phyloP scores from a whole-genome alignment of 2,888 invertebrate species.

The Microctonus hyperodae region DNA sequence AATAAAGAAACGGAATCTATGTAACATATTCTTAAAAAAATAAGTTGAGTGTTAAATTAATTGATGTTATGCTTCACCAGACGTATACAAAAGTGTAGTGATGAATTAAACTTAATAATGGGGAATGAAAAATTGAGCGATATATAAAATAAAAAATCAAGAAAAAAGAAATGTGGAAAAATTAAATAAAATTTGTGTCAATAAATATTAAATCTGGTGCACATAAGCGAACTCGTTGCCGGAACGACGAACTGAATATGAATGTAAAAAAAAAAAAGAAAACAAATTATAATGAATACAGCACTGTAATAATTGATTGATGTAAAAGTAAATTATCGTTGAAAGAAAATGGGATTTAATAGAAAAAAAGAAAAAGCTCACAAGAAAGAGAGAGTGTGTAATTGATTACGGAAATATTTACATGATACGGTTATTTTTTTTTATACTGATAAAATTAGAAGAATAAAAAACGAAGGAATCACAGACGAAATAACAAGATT shows the following conservation, averaged over 20 bases:
- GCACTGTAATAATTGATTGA: not conserved
- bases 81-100: not conserved
- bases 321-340: slow-evolving; percentile 8
- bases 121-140: slow-evolving; percentile 27
- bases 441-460: not conserved
- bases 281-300: not conserved
- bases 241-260: slow-evolving; percentile 24
- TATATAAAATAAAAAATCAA: slow-evolving; percentile 17
- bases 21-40: not conserved
- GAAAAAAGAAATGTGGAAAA: slow-evolving; percentile 17
- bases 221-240: slow-evolving; percentile 24
- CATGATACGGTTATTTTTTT: slow-evolving; percentile 20
- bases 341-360: not conserved
- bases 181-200: slow-evolving; percentile 5
- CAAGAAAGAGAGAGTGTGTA: not conserved
- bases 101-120: slow-evolving; percentile 9
- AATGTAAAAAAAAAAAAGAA: slow-evolving; percentile 3
- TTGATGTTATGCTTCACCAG: slow-evolving; percentile 4
- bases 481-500: slow-evolving; percentile 24
- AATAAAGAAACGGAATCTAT: not conserved
- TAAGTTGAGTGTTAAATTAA: not conserved
- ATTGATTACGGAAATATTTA: not conserved
- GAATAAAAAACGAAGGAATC: not conserved
- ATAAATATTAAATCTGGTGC: not conserved
- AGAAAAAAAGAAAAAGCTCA: slow-evolving; percentile 11